Conservation (phyloP, 2,888 invertebrate genomes). For the Volucella bombylans region DNA sequence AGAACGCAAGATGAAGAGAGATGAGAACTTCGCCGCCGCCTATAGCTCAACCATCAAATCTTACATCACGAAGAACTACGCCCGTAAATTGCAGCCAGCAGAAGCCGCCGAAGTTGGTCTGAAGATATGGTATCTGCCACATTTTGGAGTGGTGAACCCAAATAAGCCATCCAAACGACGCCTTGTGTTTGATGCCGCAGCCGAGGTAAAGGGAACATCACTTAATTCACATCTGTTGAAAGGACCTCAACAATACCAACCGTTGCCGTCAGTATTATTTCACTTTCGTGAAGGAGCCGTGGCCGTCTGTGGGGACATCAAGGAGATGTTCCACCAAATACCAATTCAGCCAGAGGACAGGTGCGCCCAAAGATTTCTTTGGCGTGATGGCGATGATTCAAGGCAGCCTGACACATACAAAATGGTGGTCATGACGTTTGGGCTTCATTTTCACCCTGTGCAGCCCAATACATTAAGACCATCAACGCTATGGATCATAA, state of each 20-base stretch:
- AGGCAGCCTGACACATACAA: not conserved
- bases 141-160: slow-evolving; percentile 75
- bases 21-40: slow-evolving; percentile 40
- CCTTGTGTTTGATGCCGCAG: slow-evolving; percentile 77
- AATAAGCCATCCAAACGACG: slow-evolving; percentile 75
- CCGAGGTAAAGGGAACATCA: slow-evolving; percentile 70
- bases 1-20: slow-evolving; percentile 67
- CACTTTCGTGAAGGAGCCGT: slow-evolving; percentile 75
- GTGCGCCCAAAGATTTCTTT: slow-evolving; percentile 11
- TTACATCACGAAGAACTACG: slow-evolving; percentile 71
- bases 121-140: slow-evolving; percentile 75
- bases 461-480: not conserved
- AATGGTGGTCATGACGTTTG: slow-evolving; percentile 26
- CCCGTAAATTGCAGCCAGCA: slow-evolving; percentile 50
- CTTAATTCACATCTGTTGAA: slow-evolving; percentile 76
- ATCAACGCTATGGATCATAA: slow-evolving; percentile 24
- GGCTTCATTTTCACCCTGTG: slow-evolving; percentile 49
- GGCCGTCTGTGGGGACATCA: slow-evolving; percentile 76
- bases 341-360: slow-evolving; percentile 16
- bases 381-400: slow-evolving; percentile 3
- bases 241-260: slow-evolving; percentile 76
- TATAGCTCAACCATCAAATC: slow-evolving; percentile 53
- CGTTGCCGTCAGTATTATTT: slow-evolving; percentile 77
- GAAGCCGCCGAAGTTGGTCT: slow-evolving; percentile 17
- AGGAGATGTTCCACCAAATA: slow-evolving; percentile 74